phyloP scores from a whole-genome alignment of 2,888 invertebrate genomes.

The Heliconius ismenius region DNA sequence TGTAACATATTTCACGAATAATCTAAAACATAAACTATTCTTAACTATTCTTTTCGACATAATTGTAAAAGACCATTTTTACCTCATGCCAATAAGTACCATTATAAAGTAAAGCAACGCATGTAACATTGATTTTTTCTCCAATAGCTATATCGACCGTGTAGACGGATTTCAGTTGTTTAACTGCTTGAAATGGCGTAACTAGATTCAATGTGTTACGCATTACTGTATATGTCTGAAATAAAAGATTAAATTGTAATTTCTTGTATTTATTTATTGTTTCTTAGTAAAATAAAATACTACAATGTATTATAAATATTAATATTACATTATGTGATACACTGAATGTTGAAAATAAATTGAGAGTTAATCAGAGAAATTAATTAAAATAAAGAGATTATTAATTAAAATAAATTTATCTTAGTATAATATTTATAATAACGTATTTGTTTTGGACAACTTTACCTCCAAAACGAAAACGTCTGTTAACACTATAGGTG shows the following conservation, averaged over 20 bases:
- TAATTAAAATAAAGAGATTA: too few relatives aligned
- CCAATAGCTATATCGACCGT: conserved; percentile 73
- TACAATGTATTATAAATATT: too few relatives aligned
- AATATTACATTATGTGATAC: too few relatives aligned
- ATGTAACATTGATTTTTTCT: conserved; percentile 73
- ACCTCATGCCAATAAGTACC: conserved; percentile 81
- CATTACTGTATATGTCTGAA: conserved; percentile 77
- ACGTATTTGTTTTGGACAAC: neutral
- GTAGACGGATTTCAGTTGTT: conserved; percentile 77
- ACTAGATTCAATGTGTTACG: conserved; percentile 79
- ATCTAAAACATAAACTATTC: too few relatives aligned
- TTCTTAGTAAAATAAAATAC: too few relatives aligned
- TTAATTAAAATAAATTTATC: too few relatives aligned
- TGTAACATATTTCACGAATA: too few relatives aligned
- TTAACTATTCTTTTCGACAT: too few relatives aligned
- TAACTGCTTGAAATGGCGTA: conserved; percentile 77
- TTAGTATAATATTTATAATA: neutral
- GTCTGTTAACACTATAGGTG: conserved; percentile 73
- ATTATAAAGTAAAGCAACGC: conserved; percentile 70
- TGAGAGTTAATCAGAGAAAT: too few relatives aligned
- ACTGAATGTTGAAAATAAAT: too few relatives aligned
- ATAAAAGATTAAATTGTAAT: conserved; percentile 28
- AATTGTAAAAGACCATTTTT: conserved; percentile 27
- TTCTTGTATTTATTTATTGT: neutral
- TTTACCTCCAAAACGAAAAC: conserved; percentile 72